A percentile compares a stretch with the other conserved stretches of the same genome.
Conservation (phyloP, 2,888 invertebrate genomes). For the Pyralis farinalis region DNA sequence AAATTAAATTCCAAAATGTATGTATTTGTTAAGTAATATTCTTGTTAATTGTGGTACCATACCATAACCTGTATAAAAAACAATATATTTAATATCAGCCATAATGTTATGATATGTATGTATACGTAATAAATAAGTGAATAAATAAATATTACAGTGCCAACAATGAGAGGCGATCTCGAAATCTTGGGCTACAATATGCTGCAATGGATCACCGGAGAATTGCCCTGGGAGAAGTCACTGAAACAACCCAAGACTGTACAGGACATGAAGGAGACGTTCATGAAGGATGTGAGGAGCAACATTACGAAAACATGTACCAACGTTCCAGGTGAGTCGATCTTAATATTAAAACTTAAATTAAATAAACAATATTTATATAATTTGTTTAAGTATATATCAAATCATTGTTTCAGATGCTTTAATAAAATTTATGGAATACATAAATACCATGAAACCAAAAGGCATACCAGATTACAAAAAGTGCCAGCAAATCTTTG, state of each 20-base stretch:
- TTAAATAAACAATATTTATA: no score
- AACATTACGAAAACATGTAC: slow-evolving; percentile 53
- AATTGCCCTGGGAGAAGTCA: slow-evolving; percentile 91
- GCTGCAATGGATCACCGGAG: slow-evolving; percentile 93
- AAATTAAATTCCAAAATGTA: no score
- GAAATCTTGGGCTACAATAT: slow-evolving; percentile 97
- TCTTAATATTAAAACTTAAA: no score
- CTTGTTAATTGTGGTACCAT: no score
- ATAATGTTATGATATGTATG: no score
- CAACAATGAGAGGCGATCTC: slow-evolving; percentile 94
- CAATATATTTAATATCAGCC: no score
- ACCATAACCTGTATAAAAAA: no score
- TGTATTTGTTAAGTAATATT: no score
- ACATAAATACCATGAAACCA: slow-evolving; percentile 84
- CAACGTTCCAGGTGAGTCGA: slow-evolving; percentile 54
- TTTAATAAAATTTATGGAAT: slow-evolving; percentile 83
- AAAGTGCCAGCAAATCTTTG: slow-evolving; percentile 84
- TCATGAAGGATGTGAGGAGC: slow-evolving; percentile 80
- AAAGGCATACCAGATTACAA: slow-evolving; percentile 88
- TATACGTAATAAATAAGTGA: no score
- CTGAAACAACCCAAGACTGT: slow-evolving; percentile 82
- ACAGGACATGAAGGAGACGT: slow-evolving; percentile 85
- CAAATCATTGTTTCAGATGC: slow-evolving; percentile 80
- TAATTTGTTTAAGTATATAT: no score
- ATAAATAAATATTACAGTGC: slow-evolving; percentile 73